Conservation (phyloP, 2,888 invertebrate genomes). For the Sisyra terminalis region DNA sequence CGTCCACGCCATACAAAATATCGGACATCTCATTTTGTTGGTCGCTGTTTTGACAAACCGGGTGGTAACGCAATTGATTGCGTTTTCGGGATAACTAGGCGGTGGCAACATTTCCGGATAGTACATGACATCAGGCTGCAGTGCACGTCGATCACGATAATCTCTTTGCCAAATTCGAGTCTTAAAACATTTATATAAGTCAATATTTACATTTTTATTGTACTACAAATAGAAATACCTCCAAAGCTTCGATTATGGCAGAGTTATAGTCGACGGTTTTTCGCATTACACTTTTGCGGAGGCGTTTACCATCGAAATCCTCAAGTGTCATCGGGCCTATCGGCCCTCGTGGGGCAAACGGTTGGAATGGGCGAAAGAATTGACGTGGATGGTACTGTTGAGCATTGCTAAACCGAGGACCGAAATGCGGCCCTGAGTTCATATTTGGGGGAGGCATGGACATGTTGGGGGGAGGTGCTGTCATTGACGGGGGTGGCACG, state of each 20-base stretch:
- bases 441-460: conserved; percentile 18
- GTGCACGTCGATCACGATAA: conserved; percentile 67
- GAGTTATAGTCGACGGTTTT: conserved; percentile 98
- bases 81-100: conserved; percentile 83
- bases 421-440: background rate
- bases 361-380: conserved; percentile 25
- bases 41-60: conserved; percentile 98
- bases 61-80: conserved; percentile 90
- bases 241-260: conserved; percentile 78
- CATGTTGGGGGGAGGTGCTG: conserved; percentile 16
- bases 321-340: conserved; percentile 52
- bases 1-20: conserved; percentile 98
- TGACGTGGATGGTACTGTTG: conserved; percentile 16
- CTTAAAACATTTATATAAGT: conserved; percentile 25
- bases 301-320: conserved; percentile 90
- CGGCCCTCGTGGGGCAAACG: conserved; percentile 29
- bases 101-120: conserved; percentile 88
- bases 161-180: conserved; percentile 93
- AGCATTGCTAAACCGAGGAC: conserved; percentile 5
- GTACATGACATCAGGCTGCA: conserved; percentile 93
- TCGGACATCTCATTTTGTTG: conserved; percentile 98
- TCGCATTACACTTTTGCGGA: conserved; percentile 90
- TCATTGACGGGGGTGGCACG: conserved; percentile 21
- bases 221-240: conserved; percentile 40
- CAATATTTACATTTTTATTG: background rate